Conservation (phyloP, 2,797 vertebrate genomes). For the Galagoides demidoff region DNA sequence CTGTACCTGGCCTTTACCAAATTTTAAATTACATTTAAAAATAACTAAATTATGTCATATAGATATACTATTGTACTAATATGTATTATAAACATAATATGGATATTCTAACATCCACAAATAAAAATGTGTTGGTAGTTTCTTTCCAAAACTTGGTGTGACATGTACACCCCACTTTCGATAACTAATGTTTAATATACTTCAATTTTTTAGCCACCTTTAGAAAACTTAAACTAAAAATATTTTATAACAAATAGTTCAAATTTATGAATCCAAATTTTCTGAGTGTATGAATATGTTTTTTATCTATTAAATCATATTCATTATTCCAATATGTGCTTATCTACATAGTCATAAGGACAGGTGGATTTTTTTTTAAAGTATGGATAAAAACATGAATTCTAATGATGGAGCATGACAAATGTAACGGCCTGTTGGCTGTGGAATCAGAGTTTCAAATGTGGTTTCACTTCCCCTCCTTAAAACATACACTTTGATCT, state of each 20-base stretch:
- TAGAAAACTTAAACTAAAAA: background rate
- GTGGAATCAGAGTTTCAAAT: background rate
- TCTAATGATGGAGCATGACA: background rate
- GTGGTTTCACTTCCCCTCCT: background rate
- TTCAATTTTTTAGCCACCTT: background rate
- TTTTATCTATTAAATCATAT: background rate
- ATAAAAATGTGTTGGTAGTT: background rate
- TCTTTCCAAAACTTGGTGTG: background rate
- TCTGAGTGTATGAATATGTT: background rate
- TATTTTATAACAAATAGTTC: background rate
- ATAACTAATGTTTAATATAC: background rate
- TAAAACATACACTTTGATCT: conserved; percentile 43
- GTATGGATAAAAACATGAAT: background rate
- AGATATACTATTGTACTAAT: background rate
- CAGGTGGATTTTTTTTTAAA: background rate
- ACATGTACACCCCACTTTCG: background rate
- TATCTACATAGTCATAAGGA: background rate
- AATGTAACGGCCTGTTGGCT: background rate
- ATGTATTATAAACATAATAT: background rate
- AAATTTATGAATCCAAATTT: background rate
- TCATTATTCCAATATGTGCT: background rate
- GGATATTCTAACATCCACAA: background rate
- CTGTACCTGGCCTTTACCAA: background rate
- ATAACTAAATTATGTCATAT: background rate
- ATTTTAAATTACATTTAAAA: background rate